These are phyloP conservation scores for Cynopterus brachyotis DNA, from an alignment of 2,113 vertebrate genomes.

Conservation along the genomic window DNA sequence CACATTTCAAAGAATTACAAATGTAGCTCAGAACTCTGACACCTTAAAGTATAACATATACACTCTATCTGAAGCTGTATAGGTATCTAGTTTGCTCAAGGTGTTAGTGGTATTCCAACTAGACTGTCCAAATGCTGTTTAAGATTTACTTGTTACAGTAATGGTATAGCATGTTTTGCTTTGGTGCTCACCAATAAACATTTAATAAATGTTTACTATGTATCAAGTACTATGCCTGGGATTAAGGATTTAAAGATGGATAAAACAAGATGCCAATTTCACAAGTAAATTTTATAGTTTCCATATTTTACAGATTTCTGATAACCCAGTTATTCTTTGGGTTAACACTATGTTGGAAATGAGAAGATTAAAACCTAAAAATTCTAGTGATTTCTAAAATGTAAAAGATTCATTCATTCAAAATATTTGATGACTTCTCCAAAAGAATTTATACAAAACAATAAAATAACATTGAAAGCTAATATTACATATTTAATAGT, in stretches of 20 bases:
- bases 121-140: neutral
- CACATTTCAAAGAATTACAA: constrained; percentile 60
- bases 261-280: neutral
- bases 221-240: neutral
- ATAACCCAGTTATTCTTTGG: neutral
- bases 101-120: neutral
- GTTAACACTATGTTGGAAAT: neutral
- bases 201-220: neutral
- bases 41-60: neutral
- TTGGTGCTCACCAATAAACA: neutral
- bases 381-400: constrained; percentile 5
- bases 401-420: neutral
- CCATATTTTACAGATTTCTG: neutral
- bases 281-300: neutral
- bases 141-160: neutral
- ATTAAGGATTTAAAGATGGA: neutral
- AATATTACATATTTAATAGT: neutral
- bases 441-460: neutral
- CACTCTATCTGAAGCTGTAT: neutral
- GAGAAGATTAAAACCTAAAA: neutral
- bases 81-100: neutral
- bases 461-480: neutral
- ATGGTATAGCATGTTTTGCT: neutral
- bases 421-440: neutral
- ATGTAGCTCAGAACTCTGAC: neutral